Evolutionary conservation across 2,113 vertebrate genomes (phyloP).

Genomic region (Microtus ochrogaster): DNA sequence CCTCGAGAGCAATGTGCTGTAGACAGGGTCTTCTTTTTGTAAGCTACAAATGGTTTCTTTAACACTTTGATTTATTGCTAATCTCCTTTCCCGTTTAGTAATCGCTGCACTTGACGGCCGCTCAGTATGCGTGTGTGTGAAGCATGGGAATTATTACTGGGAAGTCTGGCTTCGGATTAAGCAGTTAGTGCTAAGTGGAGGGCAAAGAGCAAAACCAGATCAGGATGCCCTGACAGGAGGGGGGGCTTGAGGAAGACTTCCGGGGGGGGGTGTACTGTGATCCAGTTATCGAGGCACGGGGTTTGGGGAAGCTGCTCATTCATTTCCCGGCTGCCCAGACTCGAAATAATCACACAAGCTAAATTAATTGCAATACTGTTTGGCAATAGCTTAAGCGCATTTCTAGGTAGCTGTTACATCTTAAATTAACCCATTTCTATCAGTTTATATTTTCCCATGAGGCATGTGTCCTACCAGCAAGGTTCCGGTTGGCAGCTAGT

Average conservation of each 20-base stretch:
- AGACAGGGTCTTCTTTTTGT: background rate
- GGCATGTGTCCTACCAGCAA: too few relatives aligned
- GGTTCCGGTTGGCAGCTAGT: too few relatives aligned
- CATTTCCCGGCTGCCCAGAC: too few relatives aligned
- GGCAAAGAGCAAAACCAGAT: background rate
- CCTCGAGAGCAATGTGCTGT: background rate
- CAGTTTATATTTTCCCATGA: too few relatives aligned
- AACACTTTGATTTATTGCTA: background rate
- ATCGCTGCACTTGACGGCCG: background rate
- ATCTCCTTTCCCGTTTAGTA: background rate
- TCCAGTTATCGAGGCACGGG: background rate
- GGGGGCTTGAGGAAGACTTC: background rate
- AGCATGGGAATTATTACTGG: background rate
- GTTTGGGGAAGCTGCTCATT: too few relatives aligned
- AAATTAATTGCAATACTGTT: too few relatives aligned
- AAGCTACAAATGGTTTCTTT: background rate
- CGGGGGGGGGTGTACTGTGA: background rate
- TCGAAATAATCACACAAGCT: too few relatives aligned
- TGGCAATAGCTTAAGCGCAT: too few relatives aligned
- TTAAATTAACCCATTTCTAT: too few relatives aligned
- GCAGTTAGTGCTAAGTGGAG: background rate
- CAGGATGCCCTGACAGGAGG: background rate
- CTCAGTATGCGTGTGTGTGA: background rate
- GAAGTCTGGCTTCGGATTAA: background rate
- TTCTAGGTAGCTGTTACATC: too few relatives aligned